A percentile compares a stretch with the other conserved stretches of the same genome.
Evolutionary conservation across 2,797 vertebrate species (phyloP).

Genomic region (Philypnodon macrostomus): DNA sequence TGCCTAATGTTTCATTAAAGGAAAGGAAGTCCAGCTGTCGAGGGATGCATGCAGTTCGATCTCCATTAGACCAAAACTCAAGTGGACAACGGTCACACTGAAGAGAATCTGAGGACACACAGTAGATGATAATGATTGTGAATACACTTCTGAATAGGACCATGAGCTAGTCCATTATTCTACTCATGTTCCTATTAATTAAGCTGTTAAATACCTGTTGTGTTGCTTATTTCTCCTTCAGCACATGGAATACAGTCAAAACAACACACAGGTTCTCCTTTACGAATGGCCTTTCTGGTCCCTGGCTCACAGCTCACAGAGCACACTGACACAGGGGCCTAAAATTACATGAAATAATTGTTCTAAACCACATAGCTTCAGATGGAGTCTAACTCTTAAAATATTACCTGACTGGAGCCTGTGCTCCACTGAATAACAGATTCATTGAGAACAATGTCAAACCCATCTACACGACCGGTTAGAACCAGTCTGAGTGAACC

Average conservation of each 20-base stretch:
- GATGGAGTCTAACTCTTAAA: not conserved
- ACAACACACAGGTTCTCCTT: constrained; percentile 74
- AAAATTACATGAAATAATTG: not conserved
- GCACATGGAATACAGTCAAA: constrained; percentile 76
- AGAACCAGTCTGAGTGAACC: constrained; percentile 52
- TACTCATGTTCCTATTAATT: too few species aligned
- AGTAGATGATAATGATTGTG: not conserved
- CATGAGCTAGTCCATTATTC: too few species aligned
- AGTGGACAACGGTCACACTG: constrained; percentile 68
- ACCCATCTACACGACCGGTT: constrained; percentile 68
- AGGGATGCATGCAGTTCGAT: constrained; percentile 62
- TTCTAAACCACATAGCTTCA: not conserved
- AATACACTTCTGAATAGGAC: not conserved
- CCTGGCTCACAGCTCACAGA: constrained; percentile 71
- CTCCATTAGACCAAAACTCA: constrained; percentile 72
- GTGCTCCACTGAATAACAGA: constrained; percentile 70
- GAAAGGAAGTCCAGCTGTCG: constrained; percentile 73
- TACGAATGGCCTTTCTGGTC: constrained; percentile 60
- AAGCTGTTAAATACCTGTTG: constrained; percentile 52
- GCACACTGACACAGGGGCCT: constrained; percentile 74
- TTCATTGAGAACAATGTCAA: constrained; percentile 65
- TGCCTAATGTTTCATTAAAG: constrained; percentile 72
- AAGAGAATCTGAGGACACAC: constrained; percentile 53
- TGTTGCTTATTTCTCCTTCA: constrained; percentile 74
- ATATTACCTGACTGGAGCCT: constrained; percentile 52